phyloP scores from a whole-genome alignment of 2,797 vertebrate genomes.

The Typhlichthys eigenmanni region DNA sequence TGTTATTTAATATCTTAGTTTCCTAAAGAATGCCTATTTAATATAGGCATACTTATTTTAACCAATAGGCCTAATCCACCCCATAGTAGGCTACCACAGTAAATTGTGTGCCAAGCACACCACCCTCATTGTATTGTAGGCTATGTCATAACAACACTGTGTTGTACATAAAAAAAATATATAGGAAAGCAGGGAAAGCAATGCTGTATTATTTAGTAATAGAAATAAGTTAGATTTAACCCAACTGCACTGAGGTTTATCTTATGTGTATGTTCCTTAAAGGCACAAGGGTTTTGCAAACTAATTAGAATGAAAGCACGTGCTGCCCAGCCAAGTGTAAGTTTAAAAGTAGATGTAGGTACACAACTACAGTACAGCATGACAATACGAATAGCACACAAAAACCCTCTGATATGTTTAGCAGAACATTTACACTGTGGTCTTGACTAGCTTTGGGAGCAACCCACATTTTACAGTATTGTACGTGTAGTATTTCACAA shows the following conservation, averaged over 20 bases:
- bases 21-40: no score
- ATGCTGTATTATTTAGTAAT: constrained; percentile 33
- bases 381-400: constrained; percentile 48
- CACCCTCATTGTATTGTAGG: background rate
- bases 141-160: background rate
- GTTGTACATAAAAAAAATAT: background rate
- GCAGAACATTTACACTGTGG: constrained; percentile 43
- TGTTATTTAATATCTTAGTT: no score
- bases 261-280: constrained; percentile 50
- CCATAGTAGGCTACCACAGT: no score
- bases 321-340: constrained; percentile 59
- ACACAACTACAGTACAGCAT: constrained; percentile 57
- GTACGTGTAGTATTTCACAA: constrained; percentile 23
- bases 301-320: constrained; percentile 62
- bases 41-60: no score
- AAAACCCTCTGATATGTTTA: constrained; percentile 50
- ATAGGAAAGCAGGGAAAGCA: constrained; percentile 27
- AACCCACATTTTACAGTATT: constrained; percentile 14
- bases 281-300: constrained; percentile 77
- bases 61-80: no score
- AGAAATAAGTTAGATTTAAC: constrained; percentile 8
- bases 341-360: constrained; percentile 48
- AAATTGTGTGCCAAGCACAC: no score
- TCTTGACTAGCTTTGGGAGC: constrained; percentile 24
- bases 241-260: constrained; percentile 11